These are phyloP conservation scores for Petrolisthes manimaculis DNA, from an alignment of 2,888 invertebrate species.

Conservation along the genomic window DNA sequence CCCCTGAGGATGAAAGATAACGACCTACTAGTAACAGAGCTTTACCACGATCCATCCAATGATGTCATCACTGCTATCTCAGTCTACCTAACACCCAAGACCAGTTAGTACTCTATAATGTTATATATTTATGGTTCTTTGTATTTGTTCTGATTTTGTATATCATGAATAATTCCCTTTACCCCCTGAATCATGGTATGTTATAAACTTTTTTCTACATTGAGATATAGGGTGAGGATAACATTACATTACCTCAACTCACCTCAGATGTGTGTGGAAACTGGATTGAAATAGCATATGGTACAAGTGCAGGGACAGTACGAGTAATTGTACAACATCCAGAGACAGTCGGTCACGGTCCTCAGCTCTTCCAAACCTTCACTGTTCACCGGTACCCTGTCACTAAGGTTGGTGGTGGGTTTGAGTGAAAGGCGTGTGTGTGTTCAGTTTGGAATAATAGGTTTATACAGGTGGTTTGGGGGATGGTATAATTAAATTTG, in stretches of 20 bases:
- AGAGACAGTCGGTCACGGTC: slow-evolving; percentile 98
- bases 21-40: slow-evolving; percentile 94
- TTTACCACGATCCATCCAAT: slow-evolving; percentile 90
- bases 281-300: slow-evolving; percentile 99
- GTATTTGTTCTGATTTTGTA: too few species aligned
- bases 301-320: slow-evolving; percentile 94
- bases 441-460: background rate
- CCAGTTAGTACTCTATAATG: slow-evolving; percentile 76
- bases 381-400: slow-evolving; percentile 97
- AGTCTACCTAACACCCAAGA: slow-evolving; percentile 98
- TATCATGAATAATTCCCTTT: background rate
- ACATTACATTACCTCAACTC: background rate
- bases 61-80: slow-evolving; percentile 98
- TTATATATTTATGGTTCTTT: too few species aligned
- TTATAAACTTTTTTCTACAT: background rate
- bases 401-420: slow-evolving; percentile 79
- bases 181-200: background rate
- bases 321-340: slow-evolving; percentile 98
- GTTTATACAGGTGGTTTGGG: background rate
- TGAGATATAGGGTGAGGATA: background rate
- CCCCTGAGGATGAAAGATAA: slow-evolving; percentile 99
- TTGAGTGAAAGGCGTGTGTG: background rate
- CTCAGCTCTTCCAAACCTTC: slow-evolving; percentile 97
- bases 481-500: background rate
- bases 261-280: slow-evolving; percentile 90